A percentile compares a stretch with the other conserved stretches of the same genome.
Evolutionary conservation across 2,888 invertebrate genomes (phyloP).

Genomic region (Acleris sparsana): DNA sequence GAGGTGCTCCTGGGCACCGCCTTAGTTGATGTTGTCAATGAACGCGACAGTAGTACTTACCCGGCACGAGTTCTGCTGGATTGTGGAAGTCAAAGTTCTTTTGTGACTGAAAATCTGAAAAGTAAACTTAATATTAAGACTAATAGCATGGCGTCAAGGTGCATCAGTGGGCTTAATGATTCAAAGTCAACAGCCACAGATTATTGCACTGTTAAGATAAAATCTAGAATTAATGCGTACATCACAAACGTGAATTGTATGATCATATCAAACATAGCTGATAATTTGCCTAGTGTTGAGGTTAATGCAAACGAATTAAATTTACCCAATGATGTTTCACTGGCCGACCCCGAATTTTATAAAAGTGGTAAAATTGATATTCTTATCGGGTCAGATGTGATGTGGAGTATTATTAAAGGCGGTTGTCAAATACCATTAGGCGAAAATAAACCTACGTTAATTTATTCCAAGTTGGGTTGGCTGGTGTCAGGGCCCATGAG

Average conservation of each 20-base stretch:
- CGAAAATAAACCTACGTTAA: conserved; percentile 3
- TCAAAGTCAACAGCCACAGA: not conserved
- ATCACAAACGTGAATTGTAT: not conserved
- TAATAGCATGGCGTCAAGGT: not conserved
- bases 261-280: conserved; percentile 5
- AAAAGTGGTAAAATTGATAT: conserved; percentile 12
- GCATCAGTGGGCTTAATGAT: conserved; percentile 9
- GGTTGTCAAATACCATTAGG: conserved; percentile 5
- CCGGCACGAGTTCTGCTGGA: conserved; percentile 11
- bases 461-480: conserved; percentile 12
- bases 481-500: conserved; percentile 8
- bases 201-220: conserved; percentile 4
- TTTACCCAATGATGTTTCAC: conserved; percentile 2
- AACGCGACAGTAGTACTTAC: conserved; percentile 1
- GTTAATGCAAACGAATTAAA: conserved; percentile 7
- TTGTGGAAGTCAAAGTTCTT: conserved; percentile 4
- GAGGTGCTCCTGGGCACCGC: conserved; percentile 10
- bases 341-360: conserved; percentile 12
- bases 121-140: conserved; percentile 10
- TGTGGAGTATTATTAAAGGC: conserved; percentile 13
- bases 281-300: conserved; percentile 12
- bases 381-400: conserved; percentile 3
- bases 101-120: conserved; percentile 12
- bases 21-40: conserved; percentile 11
- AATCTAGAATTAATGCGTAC: conserved; percentile 9